Conservation (phyloP, 2,113 vertebrate genomes). For the Picathartes gymnocephalus region DNA sequence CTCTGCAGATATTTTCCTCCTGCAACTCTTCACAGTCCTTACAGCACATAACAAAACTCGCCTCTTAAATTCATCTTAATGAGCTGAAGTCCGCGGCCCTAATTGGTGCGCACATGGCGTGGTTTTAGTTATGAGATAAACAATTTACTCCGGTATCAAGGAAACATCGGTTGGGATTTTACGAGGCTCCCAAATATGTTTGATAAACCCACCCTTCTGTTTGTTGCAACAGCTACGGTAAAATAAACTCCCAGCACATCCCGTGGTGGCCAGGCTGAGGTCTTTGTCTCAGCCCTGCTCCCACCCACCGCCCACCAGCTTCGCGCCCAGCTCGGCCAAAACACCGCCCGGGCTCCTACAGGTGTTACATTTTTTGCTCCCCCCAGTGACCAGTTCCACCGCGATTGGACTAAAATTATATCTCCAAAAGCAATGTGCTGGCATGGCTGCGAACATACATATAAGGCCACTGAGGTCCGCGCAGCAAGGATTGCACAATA, state of each 20-base stretch:
- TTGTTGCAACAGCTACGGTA: conserved; percentile 45
- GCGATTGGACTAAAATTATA: conserved; percentile 56
- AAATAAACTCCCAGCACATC: conserved; percentile 64
- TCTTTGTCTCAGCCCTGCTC: conserved; percentile 44
- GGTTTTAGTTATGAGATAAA: conserved; percentile 68
- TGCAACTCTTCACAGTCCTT: not conserved
- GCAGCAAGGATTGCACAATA: conserved; percentile 79
- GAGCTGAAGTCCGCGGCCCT: not conserved
- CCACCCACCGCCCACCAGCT: conserved; percentile 23
- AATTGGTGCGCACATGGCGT: not conserved
- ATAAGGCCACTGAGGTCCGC: conserved; percentile 75
- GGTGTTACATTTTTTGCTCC: conserved; percentile 67
- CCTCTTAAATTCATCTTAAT: conserved; percentile 40
- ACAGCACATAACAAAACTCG: not conserved
- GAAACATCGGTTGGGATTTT: conserved; percentile 54
- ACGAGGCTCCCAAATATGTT: conserved; percentile 60
- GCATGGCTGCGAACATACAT: conserved; percentile 69
- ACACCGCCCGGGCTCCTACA: conserved; percentile 58
- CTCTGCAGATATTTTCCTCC: not conserved
- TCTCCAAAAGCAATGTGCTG: conserved; percentile 73
- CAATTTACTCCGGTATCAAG: conserved; percentile 58
- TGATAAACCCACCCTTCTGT: conserved; percentile 35
- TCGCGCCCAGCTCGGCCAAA: conserved; percentile 36
- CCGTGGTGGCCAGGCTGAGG: conserved; percentile 22
- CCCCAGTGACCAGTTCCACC: conserved; percentile 60